These are phyloP conservation scores for Simalia tracyae DNA, from an alignment of 2,797 vertebrate species.

Conservation along the genomic window DNA sequence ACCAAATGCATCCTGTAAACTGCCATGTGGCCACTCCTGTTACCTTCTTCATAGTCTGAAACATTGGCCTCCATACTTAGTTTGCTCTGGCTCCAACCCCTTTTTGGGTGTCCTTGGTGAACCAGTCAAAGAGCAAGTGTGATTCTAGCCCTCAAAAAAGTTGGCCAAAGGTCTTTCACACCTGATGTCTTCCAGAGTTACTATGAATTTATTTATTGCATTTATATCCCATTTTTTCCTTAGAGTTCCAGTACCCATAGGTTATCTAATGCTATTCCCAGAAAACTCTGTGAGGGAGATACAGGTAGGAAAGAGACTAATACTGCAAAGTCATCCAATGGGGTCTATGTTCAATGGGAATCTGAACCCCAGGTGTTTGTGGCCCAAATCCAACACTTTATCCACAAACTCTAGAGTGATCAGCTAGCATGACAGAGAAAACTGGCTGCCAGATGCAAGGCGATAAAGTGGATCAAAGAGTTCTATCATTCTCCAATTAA, in stretches of 20 bases:
- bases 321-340: neutral
- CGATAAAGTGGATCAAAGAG: neutral
- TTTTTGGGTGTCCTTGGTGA: neutral
- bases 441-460: neutral
- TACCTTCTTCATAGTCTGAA: neutral
- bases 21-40: neutral
- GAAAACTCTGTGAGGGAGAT: neutral
- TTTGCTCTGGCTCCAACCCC: neutral
- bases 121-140: neutral
- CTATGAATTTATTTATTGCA: neutral
- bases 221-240: neutral
- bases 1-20: neutral
- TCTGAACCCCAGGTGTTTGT: neutral
- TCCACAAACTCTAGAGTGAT: neutral
- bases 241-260: neutral
- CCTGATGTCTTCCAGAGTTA: neutral
- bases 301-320: too few relatives aligned
- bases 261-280: neutral
- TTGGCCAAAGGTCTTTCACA: neutral
- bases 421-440: neutral
- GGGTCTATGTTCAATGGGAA: neutral
- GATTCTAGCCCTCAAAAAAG: too few relatives aligned
- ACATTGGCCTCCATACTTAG: neutral
- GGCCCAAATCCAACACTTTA: neutral
- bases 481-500: neutral